These are phyloP conservation scores for Beris morrisii DNA, from an alignment of 2,888 invertebrate genomes.

Conservation along the genomic window DNA sequence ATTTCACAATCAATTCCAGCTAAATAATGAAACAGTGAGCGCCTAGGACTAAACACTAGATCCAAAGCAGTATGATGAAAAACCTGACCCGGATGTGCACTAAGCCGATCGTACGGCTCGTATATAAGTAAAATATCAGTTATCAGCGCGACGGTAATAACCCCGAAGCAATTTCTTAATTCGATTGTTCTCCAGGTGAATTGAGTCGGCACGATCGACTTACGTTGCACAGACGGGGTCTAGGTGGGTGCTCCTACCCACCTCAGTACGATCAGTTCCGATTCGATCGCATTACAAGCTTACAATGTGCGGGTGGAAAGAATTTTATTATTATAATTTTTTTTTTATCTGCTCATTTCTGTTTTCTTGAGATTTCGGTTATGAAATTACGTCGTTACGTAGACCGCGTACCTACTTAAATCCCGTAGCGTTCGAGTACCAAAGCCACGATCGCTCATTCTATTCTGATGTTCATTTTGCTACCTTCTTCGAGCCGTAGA, in stretches of 20 bases:
- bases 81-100: constrained; percentile 35
- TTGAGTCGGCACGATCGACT: constrained; percentile 13
- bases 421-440: background rate
- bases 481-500: background rate
- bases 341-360: constrained; percentile 12
- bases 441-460: constrained; percentile 21
- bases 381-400: constrained; percentile 17
- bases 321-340: constrained; percentile 1
- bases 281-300: constrained; percentile 7
- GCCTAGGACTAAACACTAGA: background rate
- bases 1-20: background rate
- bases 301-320: constrained; percentile 26
- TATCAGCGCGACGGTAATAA: constrained; percentile 26
- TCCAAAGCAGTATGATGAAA: constrained; percentile 21
- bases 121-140: constrained; percentile 24
- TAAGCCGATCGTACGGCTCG: background rate
- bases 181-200: constrained; percentile 30
- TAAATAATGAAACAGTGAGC: background rate
- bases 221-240: too few species aligned
- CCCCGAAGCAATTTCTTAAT: constrained; percentile 34
- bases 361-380: constrained; percentile 16
- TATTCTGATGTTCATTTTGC: constrained; percentile 14
- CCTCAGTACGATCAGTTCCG: constrained; percentile 2
- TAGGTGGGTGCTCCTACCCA: constrained; percentile 7
- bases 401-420: background rate